phyloP scores from a whole-genome alignment of 2,113 vertebrate genomes.

The Toxotes chatareus region DNA sequence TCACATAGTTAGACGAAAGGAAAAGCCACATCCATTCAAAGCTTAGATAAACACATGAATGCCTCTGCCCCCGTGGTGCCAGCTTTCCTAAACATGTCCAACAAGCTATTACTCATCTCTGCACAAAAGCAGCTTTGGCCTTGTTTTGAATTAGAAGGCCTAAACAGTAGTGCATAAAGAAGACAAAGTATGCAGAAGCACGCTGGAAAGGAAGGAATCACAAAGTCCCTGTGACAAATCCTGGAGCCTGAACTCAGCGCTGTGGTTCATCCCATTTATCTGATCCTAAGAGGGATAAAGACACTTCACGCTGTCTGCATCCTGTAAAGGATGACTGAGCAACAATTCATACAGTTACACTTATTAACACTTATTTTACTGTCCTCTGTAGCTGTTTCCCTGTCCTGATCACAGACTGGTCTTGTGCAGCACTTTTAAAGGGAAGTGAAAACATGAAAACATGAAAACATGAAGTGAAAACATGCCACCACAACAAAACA shows the following conservation, averaged over 20 bases:
- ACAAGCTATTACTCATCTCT: slow-evolving; percentile 51
- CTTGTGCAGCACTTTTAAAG: neutral
- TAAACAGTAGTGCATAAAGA: slow-evolving; percentile 20
- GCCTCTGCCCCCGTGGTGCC: slow-evolving; percentile 49
- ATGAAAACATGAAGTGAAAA: slow-evolving; percentile 17
- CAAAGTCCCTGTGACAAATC: neutral
- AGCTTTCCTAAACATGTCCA: slow-evolving; percentile 71
- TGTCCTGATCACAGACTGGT: neutral
- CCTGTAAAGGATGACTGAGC: neutral
- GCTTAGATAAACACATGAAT: slow-evolving; percentile 62
- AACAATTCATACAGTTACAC: neutral
- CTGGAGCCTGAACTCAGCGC: neutral
- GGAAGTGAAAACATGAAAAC: slow-evolving; percentile 27
- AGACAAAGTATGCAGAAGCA: neutral
- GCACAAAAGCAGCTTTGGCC: slow-evolving; percentile 32
- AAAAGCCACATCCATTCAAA: slow-evolving; percentile 64
- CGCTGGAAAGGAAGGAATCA: neutral
- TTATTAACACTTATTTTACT: neutral
- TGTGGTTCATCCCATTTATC: slow-evolving; percentile 4
- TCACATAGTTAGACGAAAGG: slow-evolving; percentile 36
- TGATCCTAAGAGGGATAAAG: neutral
- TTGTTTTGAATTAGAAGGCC: slow-evolving; percentile 21
- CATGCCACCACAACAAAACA: neutral
- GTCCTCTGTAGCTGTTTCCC: neutral
- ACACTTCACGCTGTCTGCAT: neutral